A percentile compares a stretch with the other conserved stretches of the same genome.
These are phyloP conservation scores for Maccullochella peelii DNA, from an alignment of 2,113 vertebrate species.

Conservation along the genomic window DNA sequence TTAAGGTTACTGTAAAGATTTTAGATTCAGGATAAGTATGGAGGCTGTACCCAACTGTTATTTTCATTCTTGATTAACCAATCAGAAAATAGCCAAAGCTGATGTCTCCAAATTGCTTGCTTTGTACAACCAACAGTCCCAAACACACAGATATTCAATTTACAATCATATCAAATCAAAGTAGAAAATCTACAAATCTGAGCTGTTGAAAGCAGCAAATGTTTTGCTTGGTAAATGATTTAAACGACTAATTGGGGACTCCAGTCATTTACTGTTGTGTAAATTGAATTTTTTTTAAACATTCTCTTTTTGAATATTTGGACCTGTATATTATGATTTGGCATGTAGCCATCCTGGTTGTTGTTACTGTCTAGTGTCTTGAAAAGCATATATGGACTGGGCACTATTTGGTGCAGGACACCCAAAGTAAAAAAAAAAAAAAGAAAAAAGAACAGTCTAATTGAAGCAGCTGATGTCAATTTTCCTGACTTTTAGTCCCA, in stretches of 20 bases:
- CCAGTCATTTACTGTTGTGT: neutral
- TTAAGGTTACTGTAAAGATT: neutral
- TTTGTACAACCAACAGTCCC: neutral
- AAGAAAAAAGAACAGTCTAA: neutral
- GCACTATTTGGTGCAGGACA: too few relatives aligned
- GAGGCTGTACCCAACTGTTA: neutral
- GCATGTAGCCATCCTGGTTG: too few relatives aligned
- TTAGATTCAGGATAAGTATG: neutral
- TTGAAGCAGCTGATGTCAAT: neutral
- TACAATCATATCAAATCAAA: neutral
- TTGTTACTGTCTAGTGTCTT: too few relatives aligned
- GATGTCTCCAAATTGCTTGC: neutral
- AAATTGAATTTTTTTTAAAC: neutral
- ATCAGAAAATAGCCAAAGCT: neutral
- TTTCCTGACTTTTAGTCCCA: neutral
- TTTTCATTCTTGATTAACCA: neutral
- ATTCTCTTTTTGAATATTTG: too few relatives aligned
- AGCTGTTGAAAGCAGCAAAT: neutral
- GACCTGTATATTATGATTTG: too few relatives aligned
- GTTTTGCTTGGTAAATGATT: neutral
- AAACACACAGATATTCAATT: neutral
- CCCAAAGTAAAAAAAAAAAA: neutral
- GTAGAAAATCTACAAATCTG: neutral
- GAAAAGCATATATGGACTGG: too few relatives aligned
- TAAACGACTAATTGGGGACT: neutral